Evolutionary conservation across 2,797 vertebrate genomes (phyloP).

Genomic region (Dallia pectoralis): DNA sequence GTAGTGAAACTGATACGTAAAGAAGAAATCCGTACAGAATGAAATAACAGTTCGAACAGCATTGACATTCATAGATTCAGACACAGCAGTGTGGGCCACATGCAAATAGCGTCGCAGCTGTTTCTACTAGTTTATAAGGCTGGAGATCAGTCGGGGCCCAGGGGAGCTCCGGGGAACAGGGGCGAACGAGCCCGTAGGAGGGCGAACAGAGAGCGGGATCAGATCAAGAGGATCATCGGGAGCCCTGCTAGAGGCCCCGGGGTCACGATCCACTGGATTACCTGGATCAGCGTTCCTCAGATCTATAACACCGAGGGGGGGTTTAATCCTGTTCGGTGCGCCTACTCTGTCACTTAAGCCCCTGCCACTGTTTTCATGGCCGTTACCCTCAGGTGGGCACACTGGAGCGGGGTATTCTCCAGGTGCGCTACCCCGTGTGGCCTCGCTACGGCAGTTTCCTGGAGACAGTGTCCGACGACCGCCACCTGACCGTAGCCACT

Average conservation of each 20-base stretch:
- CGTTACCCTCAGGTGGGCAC: slow-evolving; percentile 82
- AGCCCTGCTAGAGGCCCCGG: not conserved
- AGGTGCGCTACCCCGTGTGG: slow-evolving; percentile 96
- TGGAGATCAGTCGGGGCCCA: slow-evolving; percentile 5
- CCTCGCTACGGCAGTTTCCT: slow-evolving; percentile 89
- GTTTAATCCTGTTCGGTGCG: not conserved
- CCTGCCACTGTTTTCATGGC: slow-evolving; percentile 9
- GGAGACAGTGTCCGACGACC: slow-evolving; percentile 88
- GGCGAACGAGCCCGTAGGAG: slow-evolving; percentile 40
- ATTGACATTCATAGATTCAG: slow-evolving; percentile 4
- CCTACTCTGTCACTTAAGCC: not conserved
- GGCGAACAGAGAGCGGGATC: slow-evolving; percentile 28
- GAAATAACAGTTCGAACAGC: not conserved
- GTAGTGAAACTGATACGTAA: slow-evolving; percentile 24
- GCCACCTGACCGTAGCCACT: slow-evolving; percentile 93
- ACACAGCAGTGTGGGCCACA: not conserved
- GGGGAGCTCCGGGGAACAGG: slow-evolving; percentile 49
- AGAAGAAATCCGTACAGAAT: not conserved
- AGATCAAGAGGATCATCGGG: not conserved
- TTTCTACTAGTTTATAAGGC: not conserved
- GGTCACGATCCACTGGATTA: not conserved
- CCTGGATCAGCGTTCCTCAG: slow-evolving; percentile 1
- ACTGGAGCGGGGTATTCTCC: slow-evolving; percentile 86
- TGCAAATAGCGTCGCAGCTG: not conserved
- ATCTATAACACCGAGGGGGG: not conserved